Evolutionary conservation across 2,113 vertebrate species (phyloP), one percentile per base, ranked within the genome.

Genomic region (Neomonachus schauinslandi): DNA sequence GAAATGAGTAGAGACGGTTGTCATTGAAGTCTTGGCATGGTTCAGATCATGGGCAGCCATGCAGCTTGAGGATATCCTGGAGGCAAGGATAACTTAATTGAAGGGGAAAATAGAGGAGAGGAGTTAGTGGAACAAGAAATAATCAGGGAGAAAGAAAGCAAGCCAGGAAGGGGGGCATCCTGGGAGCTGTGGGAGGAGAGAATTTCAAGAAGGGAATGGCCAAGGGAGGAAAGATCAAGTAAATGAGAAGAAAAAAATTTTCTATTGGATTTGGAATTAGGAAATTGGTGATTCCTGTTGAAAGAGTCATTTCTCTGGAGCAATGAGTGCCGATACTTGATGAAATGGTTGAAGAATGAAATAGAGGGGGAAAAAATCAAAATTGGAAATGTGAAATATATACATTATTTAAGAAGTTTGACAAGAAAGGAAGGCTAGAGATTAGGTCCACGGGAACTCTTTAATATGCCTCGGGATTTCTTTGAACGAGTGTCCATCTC

Each of bases 331-430:
- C 42, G 69, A 33, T 69, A 13, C 46, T 63, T 83, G 53, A 86
- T 84, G 91, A 89, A 88, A 91, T 88, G 36, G 71, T 18, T 83
- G 10, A 95, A 96, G 26, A 71, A 24, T 77, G 14, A 87, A 96
- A 61, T 39, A 33, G 24, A 82, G 3, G n/a, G 49, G 74, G 46
- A 26, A 67, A 67, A 91, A 93, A 77, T 69, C 8, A 92, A 94
- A 89, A 80, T 42, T 55, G 1, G 36, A 69, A 86, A 83, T 49
- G 7, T 77, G 24, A 65, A 77, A 57, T 46, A 67, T n/a, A 91
- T 33, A 53, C 6, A 65, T 59, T 74, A 24, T n/a, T 89, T 89
- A 71, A 42, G 61, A 76, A 55, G 28, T 90, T 91, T 95, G 26
- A 36, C 18, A 69, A 72, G 22, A 91, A 82, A 69, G n/a, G 59